Percentiles rank a stretch among this genome's conserved stretches.
phyloP scores from a whole-genome alignment of 35 echinoderm and acorn worm species.

The Ophioderma brevispina region DNA sequence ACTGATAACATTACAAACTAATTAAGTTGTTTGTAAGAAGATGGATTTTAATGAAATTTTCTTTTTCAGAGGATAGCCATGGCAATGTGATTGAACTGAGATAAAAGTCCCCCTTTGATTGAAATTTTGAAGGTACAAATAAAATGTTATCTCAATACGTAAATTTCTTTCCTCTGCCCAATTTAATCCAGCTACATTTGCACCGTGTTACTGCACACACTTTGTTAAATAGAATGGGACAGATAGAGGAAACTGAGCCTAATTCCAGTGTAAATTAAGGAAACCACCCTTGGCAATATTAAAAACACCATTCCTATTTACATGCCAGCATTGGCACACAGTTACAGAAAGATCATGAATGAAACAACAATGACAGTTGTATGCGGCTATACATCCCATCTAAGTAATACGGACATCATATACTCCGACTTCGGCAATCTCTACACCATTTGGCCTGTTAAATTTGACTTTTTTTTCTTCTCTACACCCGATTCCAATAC shows the following conservation, averaged over 20 bases:
- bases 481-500: neutral
- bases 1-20: no score
- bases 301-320: neutral
- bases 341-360: neutral
- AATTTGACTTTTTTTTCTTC: neutral
- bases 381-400: neutral
- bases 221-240: neutral
- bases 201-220: neutral
- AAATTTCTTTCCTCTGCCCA: neutral
- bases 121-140: neutral
- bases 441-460: neutral
- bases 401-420: neutral
- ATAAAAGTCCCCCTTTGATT: no score
- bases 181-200: neutral
- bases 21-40: no score
- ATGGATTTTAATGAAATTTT: no score
- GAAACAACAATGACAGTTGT: neutral
- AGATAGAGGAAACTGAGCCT: neutral
- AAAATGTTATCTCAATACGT: neutral
- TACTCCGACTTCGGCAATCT: neutral
- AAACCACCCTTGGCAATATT: neutral
- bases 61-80: no score
- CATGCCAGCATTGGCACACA: neutral
- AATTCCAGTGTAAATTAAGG: neutral
- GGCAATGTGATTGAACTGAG: no score